phyloP scores from a whole-genome alignment of 1,140 invertebrate species.

The Coelopa frigida region DNA sequence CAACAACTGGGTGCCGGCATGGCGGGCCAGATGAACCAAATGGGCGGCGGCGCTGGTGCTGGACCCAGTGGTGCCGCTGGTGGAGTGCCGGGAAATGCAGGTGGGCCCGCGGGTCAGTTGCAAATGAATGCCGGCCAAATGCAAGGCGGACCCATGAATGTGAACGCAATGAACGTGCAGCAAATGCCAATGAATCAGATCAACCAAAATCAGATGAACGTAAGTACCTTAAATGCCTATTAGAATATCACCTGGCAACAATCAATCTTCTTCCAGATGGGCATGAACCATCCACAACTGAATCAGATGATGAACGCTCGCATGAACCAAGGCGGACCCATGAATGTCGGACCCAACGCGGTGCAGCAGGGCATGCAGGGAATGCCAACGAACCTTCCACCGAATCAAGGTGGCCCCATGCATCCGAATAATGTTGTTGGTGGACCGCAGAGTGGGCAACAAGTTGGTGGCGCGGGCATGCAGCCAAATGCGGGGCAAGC shows the following conservation, averaged over 20 bases:
- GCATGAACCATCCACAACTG: constrained; percentile 24
- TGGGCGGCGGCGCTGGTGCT: constrained; percentile 25
- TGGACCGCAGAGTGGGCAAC: constrained; percentile 28
- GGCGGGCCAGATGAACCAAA: constrained; percentile 45
- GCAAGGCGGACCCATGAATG: constrained; percentile 25
- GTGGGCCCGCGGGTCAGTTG: constrained; percentile 21
- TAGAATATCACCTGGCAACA: no score
- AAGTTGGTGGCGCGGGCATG: constrained; percentile 31
- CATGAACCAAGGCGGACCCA: constrained; percentile 25
- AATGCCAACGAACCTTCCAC: constrained; percentile 35
- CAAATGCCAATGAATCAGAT: constrained; percentile 33
- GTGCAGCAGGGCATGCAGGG: constrained; percentile 30
- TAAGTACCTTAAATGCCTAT: no score
- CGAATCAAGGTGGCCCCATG: constrained; percentile 21
- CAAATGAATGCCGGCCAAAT: constrained; percentile 30
- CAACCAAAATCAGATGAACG: constrained; percentile 28
- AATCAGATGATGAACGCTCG: constrained; percentile 39
- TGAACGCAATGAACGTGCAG: constrained; percentile 25
- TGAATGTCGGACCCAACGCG: constrained; percentile 21
- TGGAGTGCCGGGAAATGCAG: constrained; percentile 21
- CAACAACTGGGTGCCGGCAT: constrained; percentile 46
- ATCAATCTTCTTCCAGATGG: no score
- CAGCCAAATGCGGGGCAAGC: constrained; percentile 31
- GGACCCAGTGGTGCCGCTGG: constrained; percentile 42
- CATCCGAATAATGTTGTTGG: constrained; percentile 26